Conservation (phyloP, 2,113 vertebrate genomes). For the Clarias macrocephalus region DNA sequence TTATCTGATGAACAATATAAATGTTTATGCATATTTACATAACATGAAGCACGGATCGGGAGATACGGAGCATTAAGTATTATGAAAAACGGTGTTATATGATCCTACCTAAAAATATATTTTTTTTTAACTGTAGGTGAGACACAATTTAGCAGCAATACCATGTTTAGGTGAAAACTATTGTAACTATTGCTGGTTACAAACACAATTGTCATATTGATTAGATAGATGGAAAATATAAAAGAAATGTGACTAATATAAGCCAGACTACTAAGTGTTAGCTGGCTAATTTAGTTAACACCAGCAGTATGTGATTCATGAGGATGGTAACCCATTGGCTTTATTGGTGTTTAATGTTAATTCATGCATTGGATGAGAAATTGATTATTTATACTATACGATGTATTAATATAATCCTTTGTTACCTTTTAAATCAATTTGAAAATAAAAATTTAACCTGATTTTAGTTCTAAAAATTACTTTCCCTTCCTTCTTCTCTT, state of each 20-base stretch:
- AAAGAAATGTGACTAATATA: neutral
- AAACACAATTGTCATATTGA: neutral
- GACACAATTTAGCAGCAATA: no score
- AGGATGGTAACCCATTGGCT: neutral
- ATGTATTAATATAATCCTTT: no score
- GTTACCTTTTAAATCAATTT: neutral
- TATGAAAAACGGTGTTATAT: no score
- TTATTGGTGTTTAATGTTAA: no score
- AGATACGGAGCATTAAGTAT: no score
- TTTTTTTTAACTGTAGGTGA: no score
- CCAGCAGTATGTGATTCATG: neutral
- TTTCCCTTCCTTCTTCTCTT: neutral
- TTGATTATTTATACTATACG: neutral
- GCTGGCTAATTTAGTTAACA: neutral
- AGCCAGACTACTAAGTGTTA: neutral
- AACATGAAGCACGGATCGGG: no score
- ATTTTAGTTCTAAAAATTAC: neutral
- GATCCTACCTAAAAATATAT: no score
- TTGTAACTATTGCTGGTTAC: neutral
- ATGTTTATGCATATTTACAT: no score
- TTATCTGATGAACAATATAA: no score
- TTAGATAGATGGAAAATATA: neutral
- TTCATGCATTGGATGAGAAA: neutral
- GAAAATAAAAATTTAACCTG: neutral
- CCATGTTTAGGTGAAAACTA: no score